A percentile compares a stretch with the other conserved stretches of the same genome.
phyloP scores from a whole-genome alignment of 2,888 invertebrate species.

The Sesia bembeciformis region DNA sequence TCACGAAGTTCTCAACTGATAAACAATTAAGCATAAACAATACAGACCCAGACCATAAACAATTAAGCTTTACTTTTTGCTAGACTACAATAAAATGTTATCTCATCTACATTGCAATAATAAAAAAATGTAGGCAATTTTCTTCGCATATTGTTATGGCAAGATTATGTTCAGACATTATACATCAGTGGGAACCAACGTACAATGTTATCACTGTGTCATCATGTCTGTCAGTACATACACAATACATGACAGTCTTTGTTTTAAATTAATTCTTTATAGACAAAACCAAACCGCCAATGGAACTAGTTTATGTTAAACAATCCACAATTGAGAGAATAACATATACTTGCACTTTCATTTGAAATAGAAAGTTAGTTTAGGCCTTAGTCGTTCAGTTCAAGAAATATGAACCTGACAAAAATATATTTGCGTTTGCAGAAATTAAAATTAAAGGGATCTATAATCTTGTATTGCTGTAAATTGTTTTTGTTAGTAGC shows the following conservation, averaged over 20 bases:
- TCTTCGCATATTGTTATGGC: background rate
- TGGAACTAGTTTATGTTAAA: background rate
- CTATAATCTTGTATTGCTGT: background rate
- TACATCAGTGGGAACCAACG: background rate
- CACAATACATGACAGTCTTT: background rate
- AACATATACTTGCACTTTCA: slow-evolving; percentile 8
- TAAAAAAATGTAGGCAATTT: background rate
- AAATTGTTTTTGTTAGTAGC: slow-evolving; percentile 2
- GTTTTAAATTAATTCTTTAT: background rate
- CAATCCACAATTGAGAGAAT: slow-evolving; percentile 2
- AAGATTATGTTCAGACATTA: background rate
- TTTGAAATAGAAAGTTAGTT: slow-evolving; percentile 8
- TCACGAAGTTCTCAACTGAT: too few species aligned
- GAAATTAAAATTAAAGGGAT: background rate
- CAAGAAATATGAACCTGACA: background rate
- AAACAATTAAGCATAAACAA: too few species aligned
- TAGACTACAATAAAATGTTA: too few species aligned
- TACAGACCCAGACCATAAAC: too few species aligned
- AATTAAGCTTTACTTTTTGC: too few species aligned
- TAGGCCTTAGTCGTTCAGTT: background rate
- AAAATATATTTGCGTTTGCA: background rate
- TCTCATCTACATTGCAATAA: too few species aligned
- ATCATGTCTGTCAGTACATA: background rate
- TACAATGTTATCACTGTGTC: background rate
- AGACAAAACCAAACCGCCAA: background rate